Base-by-base conservation (phyloP, 2,888 invertebrate genomes). In the Heteromurus nitidus region DNA sequence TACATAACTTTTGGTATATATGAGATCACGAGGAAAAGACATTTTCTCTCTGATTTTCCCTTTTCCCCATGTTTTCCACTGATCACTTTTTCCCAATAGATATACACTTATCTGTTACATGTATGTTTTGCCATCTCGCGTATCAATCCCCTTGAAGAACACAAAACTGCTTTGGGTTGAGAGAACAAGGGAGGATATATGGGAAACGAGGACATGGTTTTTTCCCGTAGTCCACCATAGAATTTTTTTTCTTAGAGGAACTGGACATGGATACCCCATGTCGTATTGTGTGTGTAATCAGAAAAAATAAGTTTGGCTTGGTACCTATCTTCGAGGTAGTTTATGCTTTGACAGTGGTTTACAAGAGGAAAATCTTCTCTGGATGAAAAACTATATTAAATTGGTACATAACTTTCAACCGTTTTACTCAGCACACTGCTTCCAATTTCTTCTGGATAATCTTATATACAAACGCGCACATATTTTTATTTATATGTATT, bases 341-440 rank as follows among this genome's bases (percentile, higher is more conserved):
- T 60, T 60, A 30, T 60, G 60, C 47, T 58, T 42, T 28, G 58
- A 67, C 44, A 75, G 55, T 20, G 44, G 60, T 28, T 30, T 60
- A 60, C 31, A 30, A 60, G 60, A 30, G 60, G 24, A 60, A 60
- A 53, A 36, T 36, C 7, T 36, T 60, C 30, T 28, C 7, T 5
- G 67, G 50, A 67, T 67, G 18, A 47, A 50, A 58, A 31, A 47
- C 18, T 73, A 44, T 53, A 80, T 58, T 80, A 80, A 80, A 80
- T 80, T 73, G 73, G 67, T 73, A 80, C 80, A 80, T 80, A 80
- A 80, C 65, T 72, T 79, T 72, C 47, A 3, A 72, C 22, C 65
- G 64, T 65, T 64, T 50, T 69, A 50, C 58, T 26, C 47, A 47
- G 47, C 47, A n/a, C n/a, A n/a, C 44, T 73, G 31, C 60, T 50